Base-by-base conservation (phyloP, 2,888 invertebrate species). In the Cordilura impudica region DNA sequence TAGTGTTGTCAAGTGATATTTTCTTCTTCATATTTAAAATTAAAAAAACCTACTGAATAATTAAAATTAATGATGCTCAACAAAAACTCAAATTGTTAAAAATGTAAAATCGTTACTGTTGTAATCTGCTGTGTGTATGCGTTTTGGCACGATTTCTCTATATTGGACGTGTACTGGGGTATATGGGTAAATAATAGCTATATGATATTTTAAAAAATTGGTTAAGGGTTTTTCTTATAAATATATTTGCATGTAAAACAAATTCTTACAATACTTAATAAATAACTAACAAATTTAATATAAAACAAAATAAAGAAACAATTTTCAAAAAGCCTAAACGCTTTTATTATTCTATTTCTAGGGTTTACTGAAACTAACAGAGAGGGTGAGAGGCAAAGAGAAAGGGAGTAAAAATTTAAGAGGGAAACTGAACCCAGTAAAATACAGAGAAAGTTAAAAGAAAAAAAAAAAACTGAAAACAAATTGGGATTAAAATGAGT, bases 341-440 rank as follows among this genome's bases (percentile, higher is more conserved):
- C 79, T 75, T 71, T 66, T 21, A 56, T 71, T 79, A 72, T 63
- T 79, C 67, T 79, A 72, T 79, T 79, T 79, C 75, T 79, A 79
- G 79, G 79, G 79, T 26, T 45, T 43, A 23, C 39, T 12, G 61
- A 7, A 18, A 31, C 6, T 51, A 53, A 18, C 43, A 45, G 21
- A 45, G 35, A 45, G 21, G 45, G 35, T 14, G n/a, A 35, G 18
- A 54, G 61, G 54, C 19, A 16, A 26, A 14, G 51, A n/a, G 8
- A 69, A 69, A 61, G 75, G 69, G 69, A 43, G 60, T 16, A 51
- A 47, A 5, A 54, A 4, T 19, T 16, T 35, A 29, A 65, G 45
- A 61, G 43, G 61, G 45, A 6, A n/a, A n/a, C n/a, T n/a, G n/a
- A n/a, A n/a, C n/a, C n/a, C n/a, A n/a, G n/a, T n/a, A n/a, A n/a